These are phyloP conservation scores for Spodoptera littoralis DNA, from an alignment of 2,888 invertebrate species.

Conservation along the genomic window DNA sequence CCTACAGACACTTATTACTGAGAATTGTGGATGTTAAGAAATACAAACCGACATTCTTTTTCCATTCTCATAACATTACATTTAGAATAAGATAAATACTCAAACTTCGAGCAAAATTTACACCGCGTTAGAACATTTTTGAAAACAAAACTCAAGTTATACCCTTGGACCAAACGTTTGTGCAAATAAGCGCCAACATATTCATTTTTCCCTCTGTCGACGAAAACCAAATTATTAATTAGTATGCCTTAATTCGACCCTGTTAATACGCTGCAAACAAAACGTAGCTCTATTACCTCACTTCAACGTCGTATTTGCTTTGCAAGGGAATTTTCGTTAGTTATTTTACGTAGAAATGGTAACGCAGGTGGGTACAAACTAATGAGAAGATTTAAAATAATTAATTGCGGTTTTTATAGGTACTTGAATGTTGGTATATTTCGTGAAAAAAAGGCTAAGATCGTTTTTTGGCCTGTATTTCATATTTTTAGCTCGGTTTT, in stretches of 20 bases:
- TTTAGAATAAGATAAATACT: too few relatives aligned
- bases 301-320: slow-evolving; percentile 25
- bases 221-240: slow-evolving; percentile 58
- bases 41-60: too few relatives aligned
- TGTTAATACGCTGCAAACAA: slow-evolving; percentile 15
- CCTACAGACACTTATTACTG: too few relatives aligned
- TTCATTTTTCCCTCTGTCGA: slow-evolving; percentile 38
- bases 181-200: slow-evolving; percentile 26
- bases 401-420: slow-evolving; percentile 42
- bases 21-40: too few relatives aligned
- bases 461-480: too few relatives aligned
- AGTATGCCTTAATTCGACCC: slow-evolving; percentile 46
- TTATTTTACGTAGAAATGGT: slow-evolving; percentile 43
- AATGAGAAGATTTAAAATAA: slow-evolving; percentile 55
- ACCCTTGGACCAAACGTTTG: slow-evolving; percentile 4
- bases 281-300: slow-evolving; percentile 19
- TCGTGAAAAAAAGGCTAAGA: slow-evolving; percentile 5
- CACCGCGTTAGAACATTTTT: too few relatives aligned
- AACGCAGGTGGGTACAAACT: slow-evolving; percentile 48
- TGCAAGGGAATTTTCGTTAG: slow-evolving; percentile 6
- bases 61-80: too few relatives aligned
- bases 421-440: slow-evolving; percentile 24
- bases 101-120: too few relatives aligned
- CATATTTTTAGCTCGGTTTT: too few relatives aligned
- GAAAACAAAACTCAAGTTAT: too few relatives aligned